Evolutionary conservation across 2,888 invertebrate species (phyloP).

Genomic region (Nephrotoma appendiculata): DNA sequence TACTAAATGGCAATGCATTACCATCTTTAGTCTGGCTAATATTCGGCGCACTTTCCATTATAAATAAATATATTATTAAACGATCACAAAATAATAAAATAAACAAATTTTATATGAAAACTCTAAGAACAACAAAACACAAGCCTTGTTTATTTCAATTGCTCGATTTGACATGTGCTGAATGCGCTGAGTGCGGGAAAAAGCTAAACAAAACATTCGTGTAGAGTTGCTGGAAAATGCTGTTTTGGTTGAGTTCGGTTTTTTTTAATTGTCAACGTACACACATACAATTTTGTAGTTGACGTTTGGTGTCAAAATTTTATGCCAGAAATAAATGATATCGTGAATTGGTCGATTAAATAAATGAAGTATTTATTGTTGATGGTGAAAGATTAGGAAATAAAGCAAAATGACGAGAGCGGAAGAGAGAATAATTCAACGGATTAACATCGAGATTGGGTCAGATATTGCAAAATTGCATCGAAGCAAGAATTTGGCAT

Average conservation of each 20-base stretch:
- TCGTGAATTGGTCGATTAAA: not conserved
- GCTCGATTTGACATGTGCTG: not conserved
- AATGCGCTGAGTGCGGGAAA: not conserved
- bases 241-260: not conserved
- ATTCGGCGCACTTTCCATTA: not conserved
- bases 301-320: not conserved
- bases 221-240: not conserved
- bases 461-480: conserved; percentile 37
- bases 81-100: not conserved
- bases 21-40: not conserved
- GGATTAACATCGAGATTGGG: conserved; percentile 40
- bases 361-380: not conserved
- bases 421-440: conserved; percentile 32
- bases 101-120: not conserved
- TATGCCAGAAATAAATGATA: not conserved
- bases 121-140: not conserved
- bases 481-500: conserved; percentile 35
- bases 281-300: not conserved
- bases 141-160: not conserved
- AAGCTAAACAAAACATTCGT: not conserved
- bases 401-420: conserved; percentile 17
- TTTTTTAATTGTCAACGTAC: not conserved
- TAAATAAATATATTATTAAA: not conserved
- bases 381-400: not conserved
- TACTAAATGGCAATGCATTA: not conserved